Base-by-base conservation (phyloP, 1,140 invertebrate species). In the Spodoptera litura region DNA sequence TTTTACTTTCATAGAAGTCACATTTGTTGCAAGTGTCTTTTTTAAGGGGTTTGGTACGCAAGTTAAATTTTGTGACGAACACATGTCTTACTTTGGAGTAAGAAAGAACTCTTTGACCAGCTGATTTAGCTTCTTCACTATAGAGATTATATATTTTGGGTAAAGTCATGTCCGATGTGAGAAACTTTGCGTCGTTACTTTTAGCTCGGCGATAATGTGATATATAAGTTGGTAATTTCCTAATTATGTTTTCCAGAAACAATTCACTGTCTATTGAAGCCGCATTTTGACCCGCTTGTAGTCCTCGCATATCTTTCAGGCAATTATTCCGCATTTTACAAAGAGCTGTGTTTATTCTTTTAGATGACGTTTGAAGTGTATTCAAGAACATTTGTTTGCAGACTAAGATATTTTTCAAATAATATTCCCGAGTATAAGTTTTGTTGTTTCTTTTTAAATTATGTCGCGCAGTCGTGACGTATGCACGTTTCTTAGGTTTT, bases 261-360 rank as follows among this genome's bases (percentile, higher is more conserved):
- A 56, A 56, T 56, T 56, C 55, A 56, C 55, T 56, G 13, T 56
- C 20, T 56, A 10, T 56, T 56, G 55, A 56, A 56, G 55, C 55
- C 55, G 20, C 55, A 56, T 56, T 56, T 15, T 62, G 59, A 38
- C 25, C 59, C 59, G 59, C 59, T 62, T 62, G 59, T 62, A 62
- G 35, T n/a, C 59, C 59, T 62, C 59, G 59, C 59, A 62, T 62
- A 62, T 62, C 59, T 62, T 62, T 62, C 8, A 62, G 59, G 59
- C 59, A 62, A 62, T 62, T 62, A 62, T 62, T 62, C 59, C 59
- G 59, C 59, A 62, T 62, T 62, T 62, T 62, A 62, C 59, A 62
- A 62, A 62, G 59, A 62, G 59, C 59, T 62, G 20, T 62, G 27
- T 62, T 62, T 62, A 62, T 62, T 62, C 59, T 62, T 62, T 62